These are phyloP conservation scores for Meandrina meandrites DNA, from an alignment of 92 coral and sea anemone genomes.

Conservation along the genomic window DNA sequence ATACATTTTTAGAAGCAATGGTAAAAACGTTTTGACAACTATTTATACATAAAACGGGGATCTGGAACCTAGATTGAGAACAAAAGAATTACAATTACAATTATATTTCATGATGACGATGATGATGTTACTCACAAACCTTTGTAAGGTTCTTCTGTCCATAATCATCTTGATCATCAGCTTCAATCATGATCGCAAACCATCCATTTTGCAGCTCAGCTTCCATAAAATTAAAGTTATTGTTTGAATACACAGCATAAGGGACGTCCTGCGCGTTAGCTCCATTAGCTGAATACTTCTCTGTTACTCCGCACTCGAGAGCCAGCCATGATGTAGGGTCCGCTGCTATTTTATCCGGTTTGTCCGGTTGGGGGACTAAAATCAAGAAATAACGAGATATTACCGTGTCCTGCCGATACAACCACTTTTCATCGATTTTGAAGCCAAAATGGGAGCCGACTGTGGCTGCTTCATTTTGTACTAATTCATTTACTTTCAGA, in stretches of 20 bases:
- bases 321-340: conserved; percentile 81
- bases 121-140: conserved; percentile 25
- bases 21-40: no score
- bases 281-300: conserved; percentile 78
- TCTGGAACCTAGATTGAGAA: no score
- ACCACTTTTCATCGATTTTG: no score
- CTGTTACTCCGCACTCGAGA: conserved; percentile 82
- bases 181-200: conserved; percentile 82
- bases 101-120: no score
- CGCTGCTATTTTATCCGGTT: conserved; percentile 78
- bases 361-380: conserved; percentile 61
- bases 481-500: no score
- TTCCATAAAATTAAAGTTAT: conserved; percentile 73
- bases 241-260: conserved; percentile 51
- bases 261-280: conserved; percentile 64
- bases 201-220: conserved; percentile 80
- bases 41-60: no score
- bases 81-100: no score
- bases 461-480: no score
- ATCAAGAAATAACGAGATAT: background rate
- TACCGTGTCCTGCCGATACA: background rate
- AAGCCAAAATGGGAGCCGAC: no score
- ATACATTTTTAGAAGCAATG: no score
- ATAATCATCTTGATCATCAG: conserved; percentile 67
- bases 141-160: conserved; percentile 61